Base-by-base conservation (phyloP, 2,888 invertebrate species). In the Drosophila macrospina region DNA sequence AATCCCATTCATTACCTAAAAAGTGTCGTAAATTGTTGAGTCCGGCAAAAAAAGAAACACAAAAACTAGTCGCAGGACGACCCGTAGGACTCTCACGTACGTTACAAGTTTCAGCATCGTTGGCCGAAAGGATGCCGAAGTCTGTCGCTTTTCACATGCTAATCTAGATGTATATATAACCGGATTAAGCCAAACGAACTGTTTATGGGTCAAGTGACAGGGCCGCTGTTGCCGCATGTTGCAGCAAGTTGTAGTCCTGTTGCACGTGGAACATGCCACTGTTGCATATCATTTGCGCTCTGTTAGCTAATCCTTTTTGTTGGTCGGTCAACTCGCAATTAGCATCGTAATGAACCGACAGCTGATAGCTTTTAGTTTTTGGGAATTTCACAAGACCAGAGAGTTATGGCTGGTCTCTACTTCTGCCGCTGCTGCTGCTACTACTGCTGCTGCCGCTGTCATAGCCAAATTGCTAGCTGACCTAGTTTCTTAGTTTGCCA, bases 1-100 rank as follows among this genome's bases (percentile, higher is more conserved):
- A 74, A 81, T 76, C 74, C 83, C 84, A 85, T 85, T 88, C 89
- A 85, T 89, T 89, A 85, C 84, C 84, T 82, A 85, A 86, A 88
- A 83, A 88, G 78, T 63, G 81, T 78, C 61, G 75, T 83, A 71
- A 83, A 74, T 57, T 32, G 51, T 30, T 34, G 41, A 13, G 45
- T 8, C 20, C 32, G 20, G 26, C 48, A 45, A 30, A 26, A 26
- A 41, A 16, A 41, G 30, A 50, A 42, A 30, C 15, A 34, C 42
- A 26, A 37, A 15, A 30, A 44, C 42, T 7, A 28, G 2, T 1
- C 1, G 32, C 8, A 47, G 28, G 61, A 65, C 20, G 15, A 11
- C 8, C 47, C 20, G 52, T 20, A 52, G 52, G 4, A 65, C 28
- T 8, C 8, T 32, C 3, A 15, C 11, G 42, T 32, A 20, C 20